Conservation (phyloP, 2,797 vertebrate species). For the Chelonia mydas region DNA sequence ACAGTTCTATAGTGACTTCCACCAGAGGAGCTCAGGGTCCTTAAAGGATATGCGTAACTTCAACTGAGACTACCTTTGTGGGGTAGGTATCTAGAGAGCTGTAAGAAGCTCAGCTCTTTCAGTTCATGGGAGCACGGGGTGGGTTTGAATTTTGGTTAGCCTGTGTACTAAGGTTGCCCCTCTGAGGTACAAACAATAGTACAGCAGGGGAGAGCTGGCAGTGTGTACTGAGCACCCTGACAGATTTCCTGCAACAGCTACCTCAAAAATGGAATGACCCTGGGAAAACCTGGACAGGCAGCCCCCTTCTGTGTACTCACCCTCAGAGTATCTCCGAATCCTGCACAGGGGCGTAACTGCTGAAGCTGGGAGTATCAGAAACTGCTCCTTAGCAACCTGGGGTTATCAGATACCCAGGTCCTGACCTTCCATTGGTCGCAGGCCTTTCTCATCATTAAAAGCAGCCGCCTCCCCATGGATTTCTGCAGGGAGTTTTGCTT, state of each 20-base stretch:
- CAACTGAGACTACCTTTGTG: rapidly evolving
- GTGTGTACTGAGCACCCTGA: not conserved
- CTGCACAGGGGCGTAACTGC: rapidly evolving
- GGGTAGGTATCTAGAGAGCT: not conserved
- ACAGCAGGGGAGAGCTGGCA: not conserved
- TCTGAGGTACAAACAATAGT: not conserved
- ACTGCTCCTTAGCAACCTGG: not conserved
- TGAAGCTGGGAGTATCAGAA: rapidly evolving
- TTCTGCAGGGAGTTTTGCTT: not conserved
- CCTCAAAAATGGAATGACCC: not conserved
- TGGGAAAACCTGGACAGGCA: not conserved
- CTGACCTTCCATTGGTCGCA: rapidly evolving
- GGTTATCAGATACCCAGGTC: not conserved
- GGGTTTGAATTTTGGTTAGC: rapidly evolving
- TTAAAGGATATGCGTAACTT: not conserved
- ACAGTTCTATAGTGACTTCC: rapidly evolving
- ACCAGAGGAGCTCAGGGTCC: rapidly evolving
- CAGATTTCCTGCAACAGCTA: not conserved
- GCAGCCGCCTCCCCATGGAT: rapidly evolving
- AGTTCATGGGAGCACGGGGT: rapidly evolving
- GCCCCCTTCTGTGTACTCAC: not conserved
- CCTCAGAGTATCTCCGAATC: rapidly evolving
- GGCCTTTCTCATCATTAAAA: not conserved
- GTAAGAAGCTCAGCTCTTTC: rapidly evolving
- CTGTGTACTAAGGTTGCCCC: not conserved